Conservation (phyloP, 2,888 invertebrate genomes). For the Tetranychus truncatus region DNA sequence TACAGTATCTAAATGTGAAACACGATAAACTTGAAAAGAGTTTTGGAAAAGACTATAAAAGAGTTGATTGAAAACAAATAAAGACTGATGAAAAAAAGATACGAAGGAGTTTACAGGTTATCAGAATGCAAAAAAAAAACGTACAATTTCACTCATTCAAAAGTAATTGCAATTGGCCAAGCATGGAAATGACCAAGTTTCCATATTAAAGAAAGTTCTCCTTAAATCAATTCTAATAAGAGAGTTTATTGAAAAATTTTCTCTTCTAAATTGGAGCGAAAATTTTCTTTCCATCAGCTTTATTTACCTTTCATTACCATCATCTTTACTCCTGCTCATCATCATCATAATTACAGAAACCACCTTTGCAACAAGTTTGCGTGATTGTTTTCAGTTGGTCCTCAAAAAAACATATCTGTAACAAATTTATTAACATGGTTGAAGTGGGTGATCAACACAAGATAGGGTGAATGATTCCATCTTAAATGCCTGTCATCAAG, state of each 20-base stretch:
- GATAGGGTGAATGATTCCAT: neutral
- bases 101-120: too few species aligned
- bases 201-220: neutral
- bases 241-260: neutral
- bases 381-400: neutral
- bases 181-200: neutral
- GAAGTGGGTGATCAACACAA: neutral
- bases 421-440: neutral
- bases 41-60: too few species aligned
- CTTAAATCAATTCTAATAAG: neutral
- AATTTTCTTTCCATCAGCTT: neutral
- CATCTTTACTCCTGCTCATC: neutral
- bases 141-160: too few species aligned
- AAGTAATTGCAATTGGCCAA: neutral
- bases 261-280: neutral
- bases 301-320: neutral
- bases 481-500: neutral
- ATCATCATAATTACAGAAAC: neutral
- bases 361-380: neutral
- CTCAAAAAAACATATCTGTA: neutral
- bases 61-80: too few species aligned
- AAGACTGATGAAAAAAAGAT: too few species aligned
- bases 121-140: too few species aligned
- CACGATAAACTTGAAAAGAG: neutral
- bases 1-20: conserved; percentile 22